A percentile compares a stretch with the other conserved stretches of the same genome.
Evolutionary conservation across 2,888 invertebrate genomes (phyloP).

Genomic region (Cheilosia pagana): DNA sequence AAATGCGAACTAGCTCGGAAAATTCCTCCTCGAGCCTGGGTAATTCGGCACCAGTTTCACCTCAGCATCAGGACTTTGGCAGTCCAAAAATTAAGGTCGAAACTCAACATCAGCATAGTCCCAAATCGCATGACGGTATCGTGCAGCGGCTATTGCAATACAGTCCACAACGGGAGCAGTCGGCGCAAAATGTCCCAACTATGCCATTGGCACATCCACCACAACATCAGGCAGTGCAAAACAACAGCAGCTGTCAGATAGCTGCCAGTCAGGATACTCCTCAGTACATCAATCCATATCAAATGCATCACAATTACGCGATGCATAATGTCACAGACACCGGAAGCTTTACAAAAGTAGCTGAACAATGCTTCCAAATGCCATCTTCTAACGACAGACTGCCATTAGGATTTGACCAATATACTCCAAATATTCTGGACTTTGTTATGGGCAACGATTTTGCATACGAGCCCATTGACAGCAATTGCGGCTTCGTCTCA

Average conservation of each 20-base stretch:
- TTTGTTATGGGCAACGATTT: slow-evolving; percentile 41
- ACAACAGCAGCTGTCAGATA: background rate
- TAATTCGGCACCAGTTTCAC: slow-evolving; percentile 48
- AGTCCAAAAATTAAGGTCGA: slow-evolving; percentile 18
- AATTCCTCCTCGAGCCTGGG: slow-evolving; percentile 43
- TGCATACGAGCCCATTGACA: slow-evolving; percentile 11
- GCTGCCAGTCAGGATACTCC: slow-evolving; percentile 22
- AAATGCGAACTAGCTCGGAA: slow-evolving; percentile 35
- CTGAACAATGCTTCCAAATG: slow-evolving; percentile 7
- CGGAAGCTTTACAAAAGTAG: background rate
- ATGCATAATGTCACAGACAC: background rate
- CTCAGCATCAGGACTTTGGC: slow-evolving; percentile 43
- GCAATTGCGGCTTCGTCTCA: slow-evolving; percentile 26
- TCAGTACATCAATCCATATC: slow-evolving; percentile 56
- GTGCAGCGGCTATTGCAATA: slow-evolving; percentile 78
- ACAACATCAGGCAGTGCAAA: slow-evolving; percentile 31
- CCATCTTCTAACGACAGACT: slow-evolving; percentile 7
- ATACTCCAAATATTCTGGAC: slow-evolving; percentile 47
- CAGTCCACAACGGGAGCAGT: slow-evolving; percentile 52
- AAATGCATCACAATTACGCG: slow-evolving; percentile 46
- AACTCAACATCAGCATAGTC: slow-evolving; percentile 7
- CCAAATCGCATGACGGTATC: slow-evolving; percentile 75
- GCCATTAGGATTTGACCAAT: slow-evolving; percentile 45
- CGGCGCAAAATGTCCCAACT: slow-evolving; percentile 11
- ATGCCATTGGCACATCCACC: slow-evolving; percentile 46